Percentiles rank a stretch among this genome's conserved stretches.
phyloP scores from a whole-genome alignment of 2,797 vertebrate species.

The Sciurus carolinensis region DNA sequence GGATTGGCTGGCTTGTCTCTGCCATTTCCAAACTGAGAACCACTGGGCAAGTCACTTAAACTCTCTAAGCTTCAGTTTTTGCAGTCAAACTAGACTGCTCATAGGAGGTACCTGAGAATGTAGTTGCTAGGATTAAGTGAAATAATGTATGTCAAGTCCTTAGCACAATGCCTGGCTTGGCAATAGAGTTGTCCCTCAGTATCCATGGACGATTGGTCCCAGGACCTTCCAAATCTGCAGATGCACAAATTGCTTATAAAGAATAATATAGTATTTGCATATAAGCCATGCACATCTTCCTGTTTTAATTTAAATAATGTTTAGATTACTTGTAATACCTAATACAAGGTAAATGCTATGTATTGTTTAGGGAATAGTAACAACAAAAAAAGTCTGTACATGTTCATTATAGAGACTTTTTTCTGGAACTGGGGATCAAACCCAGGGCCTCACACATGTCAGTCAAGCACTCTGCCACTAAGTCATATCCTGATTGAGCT shows the following conservation, averaged over 20 bases:
- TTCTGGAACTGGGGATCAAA: too few relatives aligned
- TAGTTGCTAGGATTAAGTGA: conserved; percentile 34
- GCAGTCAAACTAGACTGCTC: conserved; percentile 27
- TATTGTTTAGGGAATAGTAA: background rate
- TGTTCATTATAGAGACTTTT: background rate
- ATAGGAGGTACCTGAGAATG: conserved; percentile 25
- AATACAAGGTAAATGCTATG: background rate
- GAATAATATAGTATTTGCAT: background rate
- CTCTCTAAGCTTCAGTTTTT: background rate
- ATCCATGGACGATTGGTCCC: background rate
- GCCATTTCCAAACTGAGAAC: background rate
- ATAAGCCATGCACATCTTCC: background rate
- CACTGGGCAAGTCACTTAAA: background rate
- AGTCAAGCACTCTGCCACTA: too few relatives aligned
- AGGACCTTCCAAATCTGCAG: background rate
- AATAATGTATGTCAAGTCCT: background rate
- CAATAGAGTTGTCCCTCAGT: background rate
- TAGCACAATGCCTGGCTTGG: background rate
- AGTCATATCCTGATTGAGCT: background rate
- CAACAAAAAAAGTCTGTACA: background rate
- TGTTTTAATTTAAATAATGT: background rate
- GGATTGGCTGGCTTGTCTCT: background rate
- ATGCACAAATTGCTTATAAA: background rate
- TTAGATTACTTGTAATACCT: background rate
- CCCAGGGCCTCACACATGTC: too few relatives aligned